These are phyloP conservation scores for Parochlus steinenii DNA, from an alignment of 2,888 invertebrate species.

Conservation along the genomic window DNA sequence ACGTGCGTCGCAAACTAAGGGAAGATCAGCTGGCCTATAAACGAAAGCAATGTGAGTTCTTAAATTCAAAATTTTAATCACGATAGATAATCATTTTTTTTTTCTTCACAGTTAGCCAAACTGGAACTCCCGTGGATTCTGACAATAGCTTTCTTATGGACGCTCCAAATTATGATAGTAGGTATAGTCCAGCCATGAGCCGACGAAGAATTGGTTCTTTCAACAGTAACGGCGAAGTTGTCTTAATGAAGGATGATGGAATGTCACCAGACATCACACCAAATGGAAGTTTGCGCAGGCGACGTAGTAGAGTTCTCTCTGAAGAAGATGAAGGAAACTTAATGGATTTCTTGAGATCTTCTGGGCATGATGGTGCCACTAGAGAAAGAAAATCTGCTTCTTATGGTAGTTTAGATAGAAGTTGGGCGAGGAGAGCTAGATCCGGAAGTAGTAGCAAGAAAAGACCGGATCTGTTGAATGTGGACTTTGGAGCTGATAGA, in stretches of 20 bases:
- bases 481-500: slow-evolving; percentile 54
- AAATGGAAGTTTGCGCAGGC: slow-evolving; percentile 67
- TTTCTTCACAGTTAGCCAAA: slow-evolving; percentile 38
- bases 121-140: slow-evolving; percentile 47
- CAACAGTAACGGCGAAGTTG: slow-evolving; percentile 30
- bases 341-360: slow-evolving; percentile 69
- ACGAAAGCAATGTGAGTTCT: slow-evolving; percentile 38
- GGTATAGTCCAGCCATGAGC: slow-evolving; percentile 50
- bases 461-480: slow-evolving; percentile 57
- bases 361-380: slow-evolving; percentile 52
- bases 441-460: slow-evolving; percentile 50
- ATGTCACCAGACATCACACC: slow-evolving; percentile 60
- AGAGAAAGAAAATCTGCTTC: slow-evolving; percentile 52
- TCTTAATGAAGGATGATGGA: slow-evolving; percentile 23
- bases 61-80: slow-evolving; percentile 9
- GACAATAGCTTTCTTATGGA: slow-evolving; percentile 60
- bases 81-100: slow-evolving; percentile 1
- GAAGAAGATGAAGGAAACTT: slow-evolving; percentile 71
- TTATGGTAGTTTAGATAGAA: slow-evolving; percentile 80
- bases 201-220: slow-evolving; percentile 51
- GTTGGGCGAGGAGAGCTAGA: slow-evolving; percentile 68
- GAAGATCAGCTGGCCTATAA: slow-evolving; percentile 52
- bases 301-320: slow-evolving; percentile 63
- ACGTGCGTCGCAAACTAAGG: slow-evolving; percentile 52
- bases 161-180: slow-evolving; percentile 56